A percentile compares a stretch with the other conserved stretches of the same genome.
Evolutionary conservation across 2,888 invertebrate genomes (phyloP).

Genomic region (Alsophila aescularia): DNA sequence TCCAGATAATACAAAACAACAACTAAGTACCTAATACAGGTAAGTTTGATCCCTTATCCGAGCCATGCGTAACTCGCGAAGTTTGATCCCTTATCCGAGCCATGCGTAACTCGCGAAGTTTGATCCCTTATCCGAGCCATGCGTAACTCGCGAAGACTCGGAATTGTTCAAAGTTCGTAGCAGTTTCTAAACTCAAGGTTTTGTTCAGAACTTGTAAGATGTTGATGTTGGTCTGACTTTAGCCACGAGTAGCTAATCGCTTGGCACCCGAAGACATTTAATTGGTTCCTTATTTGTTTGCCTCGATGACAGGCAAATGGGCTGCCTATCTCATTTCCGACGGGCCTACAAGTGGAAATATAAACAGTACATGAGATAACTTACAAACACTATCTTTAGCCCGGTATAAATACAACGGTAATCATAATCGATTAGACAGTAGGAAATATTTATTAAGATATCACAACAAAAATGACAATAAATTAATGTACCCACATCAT

Average conservation of each 20-base stretch:
- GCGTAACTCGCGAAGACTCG: slow-evolving; percentile 13
- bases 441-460: too few species aligned
- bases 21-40: neutral
- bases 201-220: slow-evolving; percentile 27
- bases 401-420: too few species aligned
- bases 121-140: slow-evolving; percentile 10
- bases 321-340: slow-evolving; percentile 23
- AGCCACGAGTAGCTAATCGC: slow-evolving; percentile 9
- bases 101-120: neutral
- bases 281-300: slow-evolving; percentile 42
- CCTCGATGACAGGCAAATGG: slow-evolving; percentile 40
- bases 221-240: slow-evolving; percentile 7
- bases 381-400: too few species aligned
- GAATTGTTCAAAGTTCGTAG: slow-evolving; percentile 14
- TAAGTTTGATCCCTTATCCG: slow-evolving; percentile 6
- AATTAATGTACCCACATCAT: too few species aligned
- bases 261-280: slow-evolving; percentile 21
- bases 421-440: too few species aligned
- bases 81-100: slow-evolving; percentile 9
- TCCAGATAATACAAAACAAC: neutral
- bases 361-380: neutral
- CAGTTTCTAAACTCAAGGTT: slow-evolving; percentile 8
- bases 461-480: too few species aligned
- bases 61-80: neutral
- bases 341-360: neutral